phyloP scores from a whole-genome alignment of 2,888 invertebrate genomes.

The Omphaloscelis lunosa region DNA sequence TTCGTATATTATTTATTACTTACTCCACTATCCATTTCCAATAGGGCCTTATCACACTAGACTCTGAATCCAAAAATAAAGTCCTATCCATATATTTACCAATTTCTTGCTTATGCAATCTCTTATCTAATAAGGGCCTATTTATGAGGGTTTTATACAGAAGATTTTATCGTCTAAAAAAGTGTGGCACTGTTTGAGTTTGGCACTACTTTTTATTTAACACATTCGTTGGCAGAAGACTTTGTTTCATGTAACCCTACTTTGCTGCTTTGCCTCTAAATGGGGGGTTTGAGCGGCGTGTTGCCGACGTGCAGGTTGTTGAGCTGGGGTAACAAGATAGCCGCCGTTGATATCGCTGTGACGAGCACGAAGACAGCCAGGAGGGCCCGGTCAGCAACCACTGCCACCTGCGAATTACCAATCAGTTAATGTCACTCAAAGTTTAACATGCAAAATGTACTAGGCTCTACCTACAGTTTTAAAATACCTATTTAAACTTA shows the following conservation, averaged over 20 bases:
- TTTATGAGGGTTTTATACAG: conserved; percentile 10
- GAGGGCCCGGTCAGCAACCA: conserved; percentile 95
- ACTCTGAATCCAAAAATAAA: conserved; percentile 31
- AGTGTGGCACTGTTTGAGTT: conserved; percentile 45
- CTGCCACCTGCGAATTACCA: conserved; percentile 90
- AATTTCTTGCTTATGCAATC: conserved; percentile 9
- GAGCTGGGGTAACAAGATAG: conserved; percentile 93
- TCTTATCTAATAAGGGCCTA: conserved; percentile 7
- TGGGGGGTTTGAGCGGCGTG: conserved; percentile 86
- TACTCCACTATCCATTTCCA: conserved; percentile 19
- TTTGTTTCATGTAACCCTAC: conserved; percentile 55
- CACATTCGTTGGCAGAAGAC: conserved; percentile 73
- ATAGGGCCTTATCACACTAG: conserved; percentile 21
- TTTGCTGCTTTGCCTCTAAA: conserved; percentile 70
- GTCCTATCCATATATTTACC: conserved; percentile 26
- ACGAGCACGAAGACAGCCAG: conserved; percentile 94
- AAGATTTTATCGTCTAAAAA: conserved; percentile 26
- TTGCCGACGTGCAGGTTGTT: conserved; percentile 88
- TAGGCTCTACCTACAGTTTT: not conserved
- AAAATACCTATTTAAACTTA: not conserved
- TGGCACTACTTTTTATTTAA: conserved; percentile 65
- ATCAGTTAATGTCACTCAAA: conserved; percentile 1
- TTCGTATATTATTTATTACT: conserved; percentile 26
- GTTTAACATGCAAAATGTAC: not conserved
- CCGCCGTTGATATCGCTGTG: conserved; percentile 94